phyloP scores from a whole-genome alignment of 2,797 vertebrate species.

The Karalla daura region DNA sequence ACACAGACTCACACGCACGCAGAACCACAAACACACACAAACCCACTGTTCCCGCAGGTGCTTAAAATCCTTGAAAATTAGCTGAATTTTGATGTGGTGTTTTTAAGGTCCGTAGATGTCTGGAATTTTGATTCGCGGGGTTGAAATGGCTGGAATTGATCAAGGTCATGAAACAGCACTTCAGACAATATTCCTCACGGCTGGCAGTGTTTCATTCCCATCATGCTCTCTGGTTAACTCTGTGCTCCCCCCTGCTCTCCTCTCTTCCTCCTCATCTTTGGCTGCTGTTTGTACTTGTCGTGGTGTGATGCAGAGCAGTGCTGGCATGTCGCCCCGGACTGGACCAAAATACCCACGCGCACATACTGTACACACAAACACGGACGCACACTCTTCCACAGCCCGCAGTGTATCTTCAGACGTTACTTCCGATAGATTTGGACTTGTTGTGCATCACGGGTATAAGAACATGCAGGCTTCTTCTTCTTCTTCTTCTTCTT shows the following conservation, averaged over 20 bases:
- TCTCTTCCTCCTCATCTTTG: conserved; percentile 4
- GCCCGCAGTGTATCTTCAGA: conserved; percentile 33
- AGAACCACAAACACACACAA: background rate
- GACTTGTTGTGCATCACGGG: conserved; percentile 28
- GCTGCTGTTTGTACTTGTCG: conserved; percentile 62
- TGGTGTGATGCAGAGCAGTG: conserved; percentile 64
- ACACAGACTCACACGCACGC: conserved; percentile 12
- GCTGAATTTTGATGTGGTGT: conserved; percentile 51
- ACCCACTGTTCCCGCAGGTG: conserved; percentile 54
- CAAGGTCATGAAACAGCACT: conserved; percentile 61
- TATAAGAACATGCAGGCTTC: conserved; percentile 10
- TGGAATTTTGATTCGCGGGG: conserved; percentile 44
- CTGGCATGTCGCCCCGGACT: conserved; percentile 71
- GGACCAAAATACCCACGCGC: conserved; percentile 52
- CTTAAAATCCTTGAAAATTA: conserved; percentile 58
- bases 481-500: too few species aligned
- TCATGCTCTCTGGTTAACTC: conserved; percentile 27
- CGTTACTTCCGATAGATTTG: conserved; percentile 37
- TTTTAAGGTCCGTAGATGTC: conserved; percentile 36
- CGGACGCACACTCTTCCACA: conserved; percentile 12
- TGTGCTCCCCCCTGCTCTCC: conserved; percentile 11
- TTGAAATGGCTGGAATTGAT: conserved; percentile 47
- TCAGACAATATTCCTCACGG: conserved; percentile 32
- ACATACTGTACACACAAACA: conserved; percentile 7
- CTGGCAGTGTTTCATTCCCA: conserved; percentile 32